Evolutionary conservation across 2,113 vertebrate genomes (phyloP), one percentile per base, ranked within the genome.

Genomic region (Apus apus): DNA sequence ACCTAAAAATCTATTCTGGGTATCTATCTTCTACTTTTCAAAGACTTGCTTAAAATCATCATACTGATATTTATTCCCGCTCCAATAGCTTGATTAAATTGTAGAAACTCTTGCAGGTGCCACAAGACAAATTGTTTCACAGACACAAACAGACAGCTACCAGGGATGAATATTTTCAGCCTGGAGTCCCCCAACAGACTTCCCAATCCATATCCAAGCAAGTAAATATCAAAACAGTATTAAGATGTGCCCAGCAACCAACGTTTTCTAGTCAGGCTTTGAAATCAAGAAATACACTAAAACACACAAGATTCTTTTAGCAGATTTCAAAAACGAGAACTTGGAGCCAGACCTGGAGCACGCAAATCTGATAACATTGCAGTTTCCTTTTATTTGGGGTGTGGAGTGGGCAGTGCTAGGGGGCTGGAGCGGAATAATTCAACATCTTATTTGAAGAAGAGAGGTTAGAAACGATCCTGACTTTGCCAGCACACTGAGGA

Each of bases 101-200:
- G 40, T n/a, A 78, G 64, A 71, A 84, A 65, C 30, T 10, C 15
- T 9, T 25, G 40, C 50, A 90, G 38, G 30, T 65, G 15, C 48
- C 60, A 53, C 71, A 43, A 50, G 5, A 30, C 0, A 4, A 66
- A 51, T 1, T 34, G 12, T 27, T 54, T 29, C 1, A 56, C 22
- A 67, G 40, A 71, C 23, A 36, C 22, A 74, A 93, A 61, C 57
- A 48, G 15, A 13, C 1, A 2, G 5, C 14, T 57, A 36, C 19
- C 18, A 29, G 9, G 32, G 11, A 13, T 60, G 48, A 82, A 43
- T 6, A 40, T 77, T 90, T 77, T 78, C 65, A 90, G 45, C 45
- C 25, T 60, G 0, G 0, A 71, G 85, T 9, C 7, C 46, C 51
- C 30, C 29, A 1, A n/a, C 9, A 8, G 4, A n/a, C 51, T 76